Conservation (phyloP, 2,888 invertebrate genomes). For the Coelopa pilipes region DNA sequence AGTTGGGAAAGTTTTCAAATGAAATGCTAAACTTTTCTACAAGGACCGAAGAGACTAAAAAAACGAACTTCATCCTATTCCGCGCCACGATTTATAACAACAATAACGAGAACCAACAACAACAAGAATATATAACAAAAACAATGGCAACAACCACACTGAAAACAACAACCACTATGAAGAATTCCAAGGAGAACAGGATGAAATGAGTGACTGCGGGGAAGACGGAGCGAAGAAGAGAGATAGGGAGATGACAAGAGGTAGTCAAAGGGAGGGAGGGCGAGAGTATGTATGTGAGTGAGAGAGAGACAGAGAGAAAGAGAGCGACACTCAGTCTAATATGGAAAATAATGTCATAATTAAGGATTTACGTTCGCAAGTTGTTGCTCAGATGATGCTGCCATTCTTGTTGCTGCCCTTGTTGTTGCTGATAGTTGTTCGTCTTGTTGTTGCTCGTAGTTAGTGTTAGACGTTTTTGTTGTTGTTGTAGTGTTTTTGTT, state of each 20-base stretch:
- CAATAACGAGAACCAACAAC: neutral
- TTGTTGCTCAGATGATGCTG: slow-evolving; percentile 14
- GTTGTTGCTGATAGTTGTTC: neutral
- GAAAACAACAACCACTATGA: neutral
- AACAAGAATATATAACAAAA: neutral
- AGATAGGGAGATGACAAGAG: neutral
- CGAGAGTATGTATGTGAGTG: neutral
- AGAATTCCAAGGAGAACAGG: neutral
- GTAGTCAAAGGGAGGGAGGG: neutral
- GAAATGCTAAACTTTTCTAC: slow-evolving; percentile 4
- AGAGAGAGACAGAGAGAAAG: neutral
- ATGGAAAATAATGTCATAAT: slow-evolving; percentile 65
- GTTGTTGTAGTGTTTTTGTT: neutral
- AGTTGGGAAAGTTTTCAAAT: slow-evolving; percentile 5
- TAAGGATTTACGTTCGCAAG: slow-evolving; percentile 54
- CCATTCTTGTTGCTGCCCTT: neutral
- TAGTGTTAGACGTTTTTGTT: neutral
- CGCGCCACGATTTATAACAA: neutral
- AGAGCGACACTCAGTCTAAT: slow-evolving; percentile 49
- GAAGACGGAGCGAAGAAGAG: neutral
- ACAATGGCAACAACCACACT: neutral
- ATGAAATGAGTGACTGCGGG: neutral
- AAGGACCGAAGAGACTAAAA: neutral
- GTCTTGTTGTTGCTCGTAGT: neutral
- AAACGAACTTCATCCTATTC: neutral